These are phyloP conservation scores for Scaptomyza montana DNA, from an alignment of 1,140 invertebrate species.

Conservation along the genomic window DNA sequence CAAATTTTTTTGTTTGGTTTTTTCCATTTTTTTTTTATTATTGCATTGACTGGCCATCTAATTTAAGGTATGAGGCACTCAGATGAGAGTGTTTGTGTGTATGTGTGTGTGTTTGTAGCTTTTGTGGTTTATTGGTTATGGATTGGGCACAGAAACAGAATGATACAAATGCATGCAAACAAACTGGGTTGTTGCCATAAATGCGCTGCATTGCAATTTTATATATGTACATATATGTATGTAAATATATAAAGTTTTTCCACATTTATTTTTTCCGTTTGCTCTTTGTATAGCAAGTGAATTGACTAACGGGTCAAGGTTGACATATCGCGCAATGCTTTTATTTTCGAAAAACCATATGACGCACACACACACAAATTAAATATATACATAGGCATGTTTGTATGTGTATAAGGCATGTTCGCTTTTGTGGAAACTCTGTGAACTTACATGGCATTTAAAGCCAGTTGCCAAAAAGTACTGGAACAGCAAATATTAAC, in stretches of 20 bases:
- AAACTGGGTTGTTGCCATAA: conserved; percentile 46
- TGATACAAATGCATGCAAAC: conserved; percentile 1
- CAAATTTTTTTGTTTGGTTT: conserved; percentile 6
- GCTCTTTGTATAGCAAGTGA: conserved; percentile 31
- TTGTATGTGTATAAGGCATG: conserved; percentile 2
- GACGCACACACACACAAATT: conserved; percentile 16
- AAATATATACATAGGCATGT: conserved; percentile 9
- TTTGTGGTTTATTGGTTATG: conserved; percentile 65
- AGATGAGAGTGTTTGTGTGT: conserved; percentile 12
- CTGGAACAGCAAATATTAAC: conserved; percentile 76
- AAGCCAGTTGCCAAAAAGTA: conserved; percentile 64
- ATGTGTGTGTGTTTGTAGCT: conserved; percentile 20
- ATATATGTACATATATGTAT: conserved; percentile 20
- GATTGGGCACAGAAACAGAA: conserved; percentile 23
- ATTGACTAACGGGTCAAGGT: conserved; percentile 70
- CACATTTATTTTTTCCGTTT: conserved; percentile 34
- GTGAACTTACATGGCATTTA: conserved; percentile 45
- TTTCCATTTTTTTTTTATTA: neutral
- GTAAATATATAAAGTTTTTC: conserved; percentile 1
- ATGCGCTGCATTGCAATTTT: conserved; percentile 62
- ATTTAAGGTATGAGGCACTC: conserved; percentile 41
- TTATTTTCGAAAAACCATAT: conserved; percentile 60
- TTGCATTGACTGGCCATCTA: conserved; percentile 26
- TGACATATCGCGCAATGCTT: conserved; percentile 70
- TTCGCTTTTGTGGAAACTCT: conserved; percentile 19